Evolutionary conservation across 2,797 vertebrate genomes (phyloP), one percentile per base, ranked within the genome.

Genomic region (Lutjanus argentimaculatus): DNA sequence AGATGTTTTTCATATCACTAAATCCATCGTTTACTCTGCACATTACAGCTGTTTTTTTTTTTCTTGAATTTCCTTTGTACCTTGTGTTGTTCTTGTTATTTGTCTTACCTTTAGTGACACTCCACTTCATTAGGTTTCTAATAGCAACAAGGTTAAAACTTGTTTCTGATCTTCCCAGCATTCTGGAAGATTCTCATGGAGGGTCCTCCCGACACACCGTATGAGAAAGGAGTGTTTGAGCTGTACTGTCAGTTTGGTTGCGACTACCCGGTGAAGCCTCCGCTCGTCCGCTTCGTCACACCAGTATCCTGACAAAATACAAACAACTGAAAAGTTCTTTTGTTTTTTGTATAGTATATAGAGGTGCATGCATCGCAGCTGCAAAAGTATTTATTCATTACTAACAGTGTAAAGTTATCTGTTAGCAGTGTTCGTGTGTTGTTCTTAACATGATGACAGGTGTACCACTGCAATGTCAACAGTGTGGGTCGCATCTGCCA

Each of bases 401-500:
- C 0, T 45, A 8, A 46, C 25, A 9, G 49, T 11, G 19, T 55
- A 7, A 49, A 14, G 19, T 55, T 4, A 12, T 36, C 30, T 25
- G 8, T 73, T 25, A 15, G 19, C 10, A 21, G 49, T 45, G 25
- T 13, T 2, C 1, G 1, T 61, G 40, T 30, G n/a, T 14, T 77
- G 19, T 65, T 0, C 0, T 93, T 89, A 91, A 91, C 52, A 46
- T 7, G 1, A 15, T 9, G 7, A 22, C 61, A 94, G 93, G 59
- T 95, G 2, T 93, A 94, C 76, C 93, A 94, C 81, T 94, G 94
- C 85, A 95, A 94, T 57, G 75, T 95, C 43, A 95, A 95, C 84
- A 94, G 61, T 12, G 91, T 93, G 52, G 94, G 93, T 1, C 89
- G 93, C 19, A 93, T 95, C 74, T 95, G 93, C 77, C 94, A 94